These are phyloP conservation scores for Lasioglossum marginatum DNA, from an alignment of 2,888 invertebrate species.

Conservation along the genomic window DNA sequence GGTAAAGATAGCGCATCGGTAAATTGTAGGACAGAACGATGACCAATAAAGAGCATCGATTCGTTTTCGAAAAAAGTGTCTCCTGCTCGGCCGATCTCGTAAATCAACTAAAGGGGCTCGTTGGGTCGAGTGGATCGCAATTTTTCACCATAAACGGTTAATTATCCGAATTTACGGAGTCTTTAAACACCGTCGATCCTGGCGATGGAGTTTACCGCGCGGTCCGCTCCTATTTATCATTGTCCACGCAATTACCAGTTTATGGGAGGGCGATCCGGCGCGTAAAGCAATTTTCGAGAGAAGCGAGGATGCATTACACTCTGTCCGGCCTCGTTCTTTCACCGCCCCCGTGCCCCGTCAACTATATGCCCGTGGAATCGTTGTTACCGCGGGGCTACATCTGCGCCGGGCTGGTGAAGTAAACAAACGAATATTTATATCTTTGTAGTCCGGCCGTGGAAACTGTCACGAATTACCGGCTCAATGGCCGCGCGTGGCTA, in stretches of 20 bases:
- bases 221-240: slow-evolving; percentile 2
- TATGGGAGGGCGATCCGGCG: background rate
- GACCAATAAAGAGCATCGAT: background rate
- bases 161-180: slow-evolving; percentile 6
- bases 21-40: background rate
- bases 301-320: background rate
- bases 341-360: background rate
- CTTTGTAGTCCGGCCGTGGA: slow-evolving; percentile 14
- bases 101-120: slow-evolving; percentile 2
- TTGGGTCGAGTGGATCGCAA: background rate
- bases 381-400: slow-evolving; percentile 17
- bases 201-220: background rate
- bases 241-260: background rate
- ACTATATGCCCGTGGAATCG: background rate
- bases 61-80: slow-evolving; percentile 1
- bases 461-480: slow-evolving; percentile 45
- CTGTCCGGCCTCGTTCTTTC: slow-evolving; percentile 1
- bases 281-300: slow-evolving; percentile 1
- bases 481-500: slow-evolving; percentile 23
- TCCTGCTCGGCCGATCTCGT: background rate
- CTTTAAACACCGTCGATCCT: background rate
- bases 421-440: slow-evolving; percentile 48
- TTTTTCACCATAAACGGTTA: slow-evolving; percentile 2
- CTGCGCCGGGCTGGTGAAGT: slow-evolving; percentile 8
- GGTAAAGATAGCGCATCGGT: background rate